Conservation (phyloP, 2,113 vertebrate genomes). For the Addax nasomaculatus region DNA sequence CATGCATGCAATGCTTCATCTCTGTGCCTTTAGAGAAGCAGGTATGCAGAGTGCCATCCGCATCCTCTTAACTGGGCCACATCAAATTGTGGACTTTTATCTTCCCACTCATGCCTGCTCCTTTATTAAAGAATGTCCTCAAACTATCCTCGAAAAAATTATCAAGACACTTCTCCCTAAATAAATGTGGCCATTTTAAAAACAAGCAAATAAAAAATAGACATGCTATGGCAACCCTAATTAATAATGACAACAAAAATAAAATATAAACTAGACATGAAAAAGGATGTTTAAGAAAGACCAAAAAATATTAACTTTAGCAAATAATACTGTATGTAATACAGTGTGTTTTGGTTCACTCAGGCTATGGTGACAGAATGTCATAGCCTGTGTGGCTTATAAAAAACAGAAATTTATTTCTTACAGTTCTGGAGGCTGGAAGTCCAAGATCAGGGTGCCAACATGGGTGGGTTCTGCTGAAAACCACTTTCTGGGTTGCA, state of each 20-base stretch:
- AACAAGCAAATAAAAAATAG: not conserved
- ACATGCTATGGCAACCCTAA: not conserved
- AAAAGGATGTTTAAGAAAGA: not conserved
- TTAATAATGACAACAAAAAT: not conserved
- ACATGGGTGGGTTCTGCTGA: not conserved
- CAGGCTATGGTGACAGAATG: not conserved
- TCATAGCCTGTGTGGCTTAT: not conserved
- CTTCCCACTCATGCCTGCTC: not conserved
- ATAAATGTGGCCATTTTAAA: not conserved
- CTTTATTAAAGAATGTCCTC: not conserved
- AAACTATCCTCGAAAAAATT: not conserved
- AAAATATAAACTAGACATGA: not conserved
- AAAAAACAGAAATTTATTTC: not conserved
- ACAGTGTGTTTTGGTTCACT: not conserved
- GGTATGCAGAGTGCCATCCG: fast-evolving
- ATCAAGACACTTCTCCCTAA: not conserved
- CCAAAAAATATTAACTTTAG: not conserved
- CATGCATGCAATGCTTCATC: fast-evolving
- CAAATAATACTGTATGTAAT: not conserved
- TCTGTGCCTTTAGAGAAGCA: not conserved
- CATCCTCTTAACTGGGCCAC: not conserved
- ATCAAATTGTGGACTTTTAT: not conserved
- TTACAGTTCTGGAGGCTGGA: not conserved
- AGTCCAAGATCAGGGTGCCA: not conserved
- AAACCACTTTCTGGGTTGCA: not conserved